phyloP scores from a whole-genome alignment of 2,113 vertebrate species.

The Canis aureus region DNA sequence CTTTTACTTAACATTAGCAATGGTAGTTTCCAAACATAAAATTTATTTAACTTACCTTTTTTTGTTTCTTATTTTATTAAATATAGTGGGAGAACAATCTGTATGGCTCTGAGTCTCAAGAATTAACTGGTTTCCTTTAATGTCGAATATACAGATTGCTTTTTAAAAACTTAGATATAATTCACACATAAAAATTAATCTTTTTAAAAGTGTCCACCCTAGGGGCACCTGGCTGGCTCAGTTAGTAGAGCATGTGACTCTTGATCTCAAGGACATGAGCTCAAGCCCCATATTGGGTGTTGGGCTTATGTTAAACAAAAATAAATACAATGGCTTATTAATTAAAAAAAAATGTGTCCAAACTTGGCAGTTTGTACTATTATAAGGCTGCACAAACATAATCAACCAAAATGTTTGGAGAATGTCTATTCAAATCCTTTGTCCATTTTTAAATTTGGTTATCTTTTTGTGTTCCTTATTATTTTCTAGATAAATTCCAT shows the following conservation, averaged over 20 bases:
- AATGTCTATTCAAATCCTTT: not conserved
- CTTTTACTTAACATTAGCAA: not conserved
- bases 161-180: not conserved
- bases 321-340: not conserved
- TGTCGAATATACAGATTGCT: not conserved
- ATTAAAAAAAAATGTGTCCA: not conserved
- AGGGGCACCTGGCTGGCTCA: not conserved
- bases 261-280: not conserved
- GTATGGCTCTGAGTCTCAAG: not conserved
- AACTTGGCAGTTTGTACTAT: not conserved
- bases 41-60: not conserved
- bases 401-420: not conserved
- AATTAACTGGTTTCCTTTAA: slow-evolving; percentile 23
- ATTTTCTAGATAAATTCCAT: not conserved
- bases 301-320: not conserved
- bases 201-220: not conserved
- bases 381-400: not conserved
- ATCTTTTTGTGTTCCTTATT: not conserved
- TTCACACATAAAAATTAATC: not conserved
- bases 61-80: not conserved
- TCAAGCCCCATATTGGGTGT: not conserved
- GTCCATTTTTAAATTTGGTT: not conserved
- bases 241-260: not conserved
- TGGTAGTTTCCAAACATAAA: not conserved
- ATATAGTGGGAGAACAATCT: not conserved